These are phyloP conservation scores for Anneissia japonica DNA, from an alignment of 35 echinoderm and acorn worm genomes.

Conservation along the genomic window DNA sequence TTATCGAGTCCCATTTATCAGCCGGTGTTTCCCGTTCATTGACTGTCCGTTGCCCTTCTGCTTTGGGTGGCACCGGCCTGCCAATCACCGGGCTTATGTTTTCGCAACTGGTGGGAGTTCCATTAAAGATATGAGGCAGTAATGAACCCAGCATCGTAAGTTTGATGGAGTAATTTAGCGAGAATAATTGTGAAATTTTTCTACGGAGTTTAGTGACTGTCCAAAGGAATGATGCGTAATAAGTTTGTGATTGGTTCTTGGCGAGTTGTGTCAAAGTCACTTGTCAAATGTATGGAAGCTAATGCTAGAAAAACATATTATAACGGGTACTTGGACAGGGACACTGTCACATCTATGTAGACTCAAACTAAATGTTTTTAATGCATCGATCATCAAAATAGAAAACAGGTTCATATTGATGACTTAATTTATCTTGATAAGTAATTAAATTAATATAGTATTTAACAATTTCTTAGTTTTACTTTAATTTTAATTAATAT, in stretches of 20 bases:
- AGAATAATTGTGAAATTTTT: not conserved
- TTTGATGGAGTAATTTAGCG: not conserved
- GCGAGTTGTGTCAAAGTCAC: not conserved
- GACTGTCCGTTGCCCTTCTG: not conserved
- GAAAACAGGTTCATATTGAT: no score
- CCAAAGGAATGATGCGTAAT: not conserved
- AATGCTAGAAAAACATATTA: not conserved
- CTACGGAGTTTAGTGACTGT: slow-evolving; percentile 1
- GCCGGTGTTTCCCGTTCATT: not conserved
- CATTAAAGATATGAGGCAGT: not conserved
- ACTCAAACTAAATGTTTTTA: not conserved
- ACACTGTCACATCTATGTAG: not conserved
- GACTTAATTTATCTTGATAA: no score
- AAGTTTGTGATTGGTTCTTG: not conserved
- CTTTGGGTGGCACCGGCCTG: not conserved
- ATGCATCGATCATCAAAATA: not conserved
- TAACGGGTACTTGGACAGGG: not conserved
- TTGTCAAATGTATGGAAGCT: not conserved
- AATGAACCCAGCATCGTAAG: not conserved
- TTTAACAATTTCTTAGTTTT: no score
- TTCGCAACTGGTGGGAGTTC: not conserved
- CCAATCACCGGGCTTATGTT: not conserved
- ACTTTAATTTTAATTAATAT: no score
- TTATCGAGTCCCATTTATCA: not conserved
- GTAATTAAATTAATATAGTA: no score